Base-by-base conservation (phyloP, 2,113 vertebrate species). In the Himantopus leucocephalus region DNA sequence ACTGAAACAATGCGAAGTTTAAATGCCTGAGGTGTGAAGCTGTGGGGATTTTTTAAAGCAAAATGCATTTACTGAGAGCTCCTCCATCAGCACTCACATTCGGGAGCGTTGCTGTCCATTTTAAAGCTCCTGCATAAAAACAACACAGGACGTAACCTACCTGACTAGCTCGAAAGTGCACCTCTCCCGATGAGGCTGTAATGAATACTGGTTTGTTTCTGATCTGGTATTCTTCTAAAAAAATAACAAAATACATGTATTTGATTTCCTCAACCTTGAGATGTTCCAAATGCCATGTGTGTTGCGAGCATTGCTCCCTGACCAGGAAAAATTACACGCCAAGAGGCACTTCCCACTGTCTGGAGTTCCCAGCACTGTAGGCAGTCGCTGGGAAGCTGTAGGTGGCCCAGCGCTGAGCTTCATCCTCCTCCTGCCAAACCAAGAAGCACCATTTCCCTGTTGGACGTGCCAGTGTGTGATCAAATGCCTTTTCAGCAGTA, bases 81-180 rank as follows among this genome's bases (percentile, higher is more conserved):
- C 12, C 10, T 21, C 29, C 1, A 1, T 27, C 17, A 50, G 29
- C 34, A 34, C 14, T 45, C 3, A 0, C 14, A 4, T n/a, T 21
- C 41, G 37, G 37, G 81, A 52, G 37, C 37, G 75, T 32, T 30
- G 37, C 48, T 53, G 58, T 39, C 43, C 8, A 7, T 88, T 76
- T 39, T 23, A 30, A 32, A 64, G 64, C 58, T 71, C 34, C 26
- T 45, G 23, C 3, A 7, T 37, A 35, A 70, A 34, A 56, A 43
- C 68, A 48, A 8, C 27, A 10, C 6, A 26, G 47, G 12, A 5
- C 9, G 35, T 62, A 67, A 62, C 5, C 53, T 19, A 19, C 30
- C 47, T 48, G 41, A 11, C 37, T 8, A 6, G 20, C 20, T n/a
- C 37, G 26, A 9, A 12, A 53, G 29, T 10, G 10, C 21, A 27